Evolutionary conservation across 1,140 invertebrate species (phyloP).

Genomic region (Drosophila simulans): DNA sequence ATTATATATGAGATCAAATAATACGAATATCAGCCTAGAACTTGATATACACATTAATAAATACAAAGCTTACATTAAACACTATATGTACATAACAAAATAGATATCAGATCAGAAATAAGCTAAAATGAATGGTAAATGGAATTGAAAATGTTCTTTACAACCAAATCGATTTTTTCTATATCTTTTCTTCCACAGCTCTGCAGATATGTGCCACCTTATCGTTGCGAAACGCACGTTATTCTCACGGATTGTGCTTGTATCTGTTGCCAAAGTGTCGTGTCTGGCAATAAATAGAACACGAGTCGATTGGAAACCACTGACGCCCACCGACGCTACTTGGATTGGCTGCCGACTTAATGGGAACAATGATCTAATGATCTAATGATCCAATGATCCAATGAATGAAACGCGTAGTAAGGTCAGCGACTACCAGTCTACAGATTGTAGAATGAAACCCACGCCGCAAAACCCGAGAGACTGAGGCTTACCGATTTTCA

Average conservation of each 20-base stretch:
- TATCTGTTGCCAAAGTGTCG: slow-evolving; percentile 37
- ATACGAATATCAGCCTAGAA: background rate
- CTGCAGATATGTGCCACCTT: background rate
- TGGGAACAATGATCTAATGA: slow-evolving; percentile 66
- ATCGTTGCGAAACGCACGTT: slow-evolving; percentile 32
- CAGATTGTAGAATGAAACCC: slow-evolving; percentile 33
- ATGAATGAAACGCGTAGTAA: slow-evolving; percentile 70
- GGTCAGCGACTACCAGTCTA: slow-evolving; percentile 51
- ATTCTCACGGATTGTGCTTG: slow-evolving; percentile 25
- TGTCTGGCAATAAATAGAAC: slow-evolving; percentile 57
- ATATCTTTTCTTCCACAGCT: background rate
- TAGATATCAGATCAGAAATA: too few species aligned
- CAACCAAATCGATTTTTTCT: too few species aligned
- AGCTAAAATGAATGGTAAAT: too few species aligned
- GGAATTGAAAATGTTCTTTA: too few species aligned
- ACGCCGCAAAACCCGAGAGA: slow-evolving; percentile 12
- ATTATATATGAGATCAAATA: too few species aligned
- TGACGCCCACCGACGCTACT: slow-evolving; percentile 58
- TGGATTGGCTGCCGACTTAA: slow-evolving; percentile 46
- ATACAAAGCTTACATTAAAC: background rate
- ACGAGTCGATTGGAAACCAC: slow-evolving; percentile 41
- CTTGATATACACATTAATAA: background rate
- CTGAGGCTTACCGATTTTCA: slow-evolving; percentile 73
- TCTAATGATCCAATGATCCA: slow-evolving; percentile 71
- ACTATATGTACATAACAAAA: too few species aligned